These are phyloP conservation scores for Schlechtendalia chinensis DNA, from an alignment of 1,140 invertebrate species.

Conservation along the genomic window DNA sequence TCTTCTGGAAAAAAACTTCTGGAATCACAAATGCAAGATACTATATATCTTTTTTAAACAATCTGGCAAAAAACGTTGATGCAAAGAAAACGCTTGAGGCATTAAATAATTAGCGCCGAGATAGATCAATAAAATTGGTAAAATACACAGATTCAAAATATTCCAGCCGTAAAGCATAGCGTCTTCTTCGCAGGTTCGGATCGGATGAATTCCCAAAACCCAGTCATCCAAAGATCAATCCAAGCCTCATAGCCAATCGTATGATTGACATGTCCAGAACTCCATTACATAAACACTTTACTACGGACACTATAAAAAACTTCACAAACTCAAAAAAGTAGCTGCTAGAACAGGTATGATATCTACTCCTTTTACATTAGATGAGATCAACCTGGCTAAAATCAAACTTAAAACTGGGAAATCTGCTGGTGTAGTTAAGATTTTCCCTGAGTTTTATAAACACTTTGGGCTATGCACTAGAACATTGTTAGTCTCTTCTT, in stretches of 20 bases:
- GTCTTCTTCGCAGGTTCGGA: constrained; percentile 4
- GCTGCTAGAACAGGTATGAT: neutral
- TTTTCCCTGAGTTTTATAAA: constrained; percentile 18
- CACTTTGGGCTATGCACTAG: neutral
- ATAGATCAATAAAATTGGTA: neutral
- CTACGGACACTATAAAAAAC: neutral
- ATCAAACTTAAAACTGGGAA: neutral
- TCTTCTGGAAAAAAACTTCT: constrained; percentile 50
- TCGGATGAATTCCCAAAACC: constrained; percentile 1
- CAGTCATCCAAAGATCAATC: neutral
- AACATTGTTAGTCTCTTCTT: neutral
- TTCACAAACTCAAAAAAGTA: neutral
- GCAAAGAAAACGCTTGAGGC: neutral
- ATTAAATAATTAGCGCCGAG: neutral
- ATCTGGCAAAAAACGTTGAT: neutral
- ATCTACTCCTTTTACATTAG: constrained; percentile 19
- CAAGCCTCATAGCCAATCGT: constrained; percentile 9
- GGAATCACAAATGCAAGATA: constrained; percentile 12
- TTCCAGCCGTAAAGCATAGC: neutral
- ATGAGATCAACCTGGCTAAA: constrained; percentile 5
- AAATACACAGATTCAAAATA: neutral
- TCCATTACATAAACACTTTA: constrained; percentile 1
- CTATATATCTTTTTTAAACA: neutral
- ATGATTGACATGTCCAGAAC: constrained; percentile 1
- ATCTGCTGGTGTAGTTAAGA: neutral